A percentile compares a stretch with the other conserved stretches of the same genome.
Evolutionary conservation across 2,113 vertebrate genomes (phyloP).

Genomic region (Halcyon malimbica): DNA sequence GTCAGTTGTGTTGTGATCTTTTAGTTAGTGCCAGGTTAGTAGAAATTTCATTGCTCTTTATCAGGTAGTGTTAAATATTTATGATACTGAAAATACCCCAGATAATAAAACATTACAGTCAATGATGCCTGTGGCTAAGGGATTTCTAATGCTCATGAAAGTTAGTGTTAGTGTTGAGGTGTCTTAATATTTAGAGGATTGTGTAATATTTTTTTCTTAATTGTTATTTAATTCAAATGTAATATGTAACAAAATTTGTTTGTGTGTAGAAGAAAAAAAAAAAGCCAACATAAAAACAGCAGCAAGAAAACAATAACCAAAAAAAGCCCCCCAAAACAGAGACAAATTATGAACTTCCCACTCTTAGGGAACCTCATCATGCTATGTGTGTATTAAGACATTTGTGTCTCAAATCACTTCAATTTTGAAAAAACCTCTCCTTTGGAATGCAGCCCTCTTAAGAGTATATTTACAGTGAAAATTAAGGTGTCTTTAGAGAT

Average conservation of each 20-base stretch:
- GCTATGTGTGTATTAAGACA: neutral
- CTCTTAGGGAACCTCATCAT: neutral
- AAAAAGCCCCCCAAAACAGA: neutral
- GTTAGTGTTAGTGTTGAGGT: neutral
- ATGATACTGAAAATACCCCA: neutral
- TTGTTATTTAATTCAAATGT: neutral
- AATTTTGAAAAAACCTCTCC: neutral
- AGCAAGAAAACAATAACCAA: neutral
- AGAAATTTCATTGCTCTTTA: neutral
- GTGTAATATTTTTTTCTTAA: neutral
- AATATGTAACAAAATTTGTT: neutral
- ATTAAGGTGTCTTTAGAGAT: neutral
- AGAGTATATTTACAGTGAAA: neutral
- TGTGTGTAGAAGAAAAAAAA: neutral
- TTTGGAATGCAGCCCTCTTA: neutral
- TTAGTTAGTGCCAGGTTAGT: conserved; percentile 2
- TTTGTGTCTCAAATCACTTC: neutral
- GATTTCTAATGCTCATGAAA: neutral
- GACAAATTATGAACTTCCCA: neutral
- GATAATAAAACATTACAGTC: neutral
- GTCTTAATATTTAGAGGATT: neutral
- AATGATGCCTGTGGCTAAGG: neutral
- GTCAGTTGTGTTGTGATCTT: neutral
- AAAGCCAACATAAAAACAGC: neutral
- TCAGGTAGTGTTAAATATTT: neutral